A percentile compares a stretch with the other conserved stretches of the same genome.
Evolutionary conservation across 1,140 invertebrate genomes (phyloP).

Genomic region (Neodiprion virginianus): DNA sequence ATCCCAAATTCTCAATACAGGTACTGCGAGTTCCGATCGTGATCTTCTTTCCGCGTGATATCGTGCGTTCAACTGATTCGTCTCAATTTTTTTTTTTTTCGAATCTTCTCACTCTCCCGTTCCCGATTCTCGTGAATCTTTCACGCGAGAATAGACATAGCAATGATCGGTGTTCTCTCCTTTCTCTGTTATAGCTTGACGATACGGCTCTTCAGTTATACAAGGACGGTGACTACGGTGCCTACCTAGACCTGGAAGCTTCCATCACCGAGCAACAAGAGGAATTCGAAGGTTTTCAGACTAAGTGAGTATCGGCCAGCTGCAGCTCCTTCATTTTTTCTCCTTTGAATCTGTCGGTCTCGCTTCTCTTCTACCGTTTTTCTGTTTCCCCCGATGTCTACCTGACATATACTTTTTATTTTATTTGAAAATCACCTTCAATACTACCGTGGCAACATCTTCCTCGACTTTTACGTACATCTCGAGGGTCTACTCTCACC

Average conservation of each 20-base stretch:
- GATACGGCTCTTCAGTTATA: slow-evolving; percentile 96
- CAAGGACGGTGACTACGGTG: slow-evolving; percentile 95
- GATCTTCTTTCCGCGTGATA: slow-evolving; percentile 25
- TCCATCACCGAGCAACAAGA: slow-evolving; percentile 94
- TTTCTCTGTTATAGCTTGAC: slow-evolving; percentile 81
- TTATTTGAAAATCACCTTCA: not conserved
- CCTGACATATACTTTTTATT: not conserved
- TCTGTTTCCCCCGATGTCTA: no score
- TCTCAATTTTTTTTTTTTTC: not conserved
- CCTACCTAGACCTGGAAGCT: slow-evolving; percentile 94
- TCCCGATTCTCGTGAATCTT: no score
- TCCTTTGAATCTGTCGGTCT: slow-evolving; percentile 26
- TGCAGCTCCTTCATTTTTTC: not conserved
- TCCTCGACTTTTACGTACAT: not conserved
- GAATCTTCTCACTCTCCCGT: not conserved
- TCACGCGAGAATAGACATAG: no score
- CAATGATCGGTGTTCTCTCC: slow-evolving; percentile 28
- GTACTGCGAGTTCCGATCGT: not conserved
- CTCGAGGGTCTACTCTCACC: not conserved
- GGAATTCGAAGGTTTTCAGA: slow-evolving; percentile 93
- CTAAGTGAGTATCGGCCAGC: slow-evolving; percentile 77
- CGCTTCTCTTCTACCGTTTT: slow-evolving; percentile 30
- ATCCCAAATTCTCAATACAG: slow-evolving; percentile 1
- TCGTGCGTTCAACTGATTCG: not conserved
- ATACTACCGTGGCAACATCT: not conserved